phyloP scores from a whole-genome alignment of 2,888 invertebrate genomes.

The Argynnis bischoffii region DNA sequence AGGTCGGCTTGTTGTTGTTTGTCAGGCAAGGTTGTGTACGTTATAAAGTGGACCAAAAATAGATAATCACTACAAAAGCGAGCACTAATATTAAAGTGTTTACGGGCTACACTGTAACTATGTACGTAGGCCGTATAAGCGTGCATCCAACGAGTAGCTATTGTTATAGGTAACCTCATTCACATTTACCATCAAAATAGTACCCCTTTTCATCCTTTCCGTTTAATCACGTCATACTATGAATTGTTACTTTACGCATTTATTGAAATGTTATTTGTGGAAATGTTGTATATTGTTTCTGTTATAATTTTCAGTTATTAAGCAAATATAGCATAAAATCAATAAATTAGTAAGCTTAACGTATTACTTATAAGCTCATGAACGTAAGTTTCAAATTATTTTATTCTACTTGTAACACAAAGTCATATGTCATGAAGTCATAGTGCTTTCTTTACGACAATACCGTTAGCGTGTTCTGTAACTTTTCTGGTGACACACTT shows the following conservation, averaged over 20 bases:
- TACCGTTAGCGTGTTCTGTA: no score
- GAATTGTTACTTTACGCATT: neutral
- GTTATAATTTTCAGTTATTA: no score
- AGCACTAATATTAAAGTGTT: constrained; percentile 17
- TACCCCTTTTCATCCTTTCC: constrained; percentile 17
- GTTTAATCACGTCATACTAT: constrained; percentile 19
- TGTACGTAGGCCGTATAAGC: constrained; percentile 22
- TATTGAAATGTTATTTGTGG: no score
- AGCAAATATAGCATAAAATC: no score
- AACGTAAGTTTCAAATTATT: no score
- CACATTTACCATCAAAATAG: constrained; percentile 20
- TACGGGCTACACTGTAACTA: constrained; percentile 4
- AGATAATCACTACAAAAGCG: constrained; percentile 27
- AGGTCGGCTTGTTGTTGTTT: constrained; percentile 12
- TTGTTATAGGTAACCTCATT: constrained; percentile 31
- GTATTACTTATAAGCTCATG: no score
- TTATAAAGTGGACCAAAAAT: constrained; percentile 21
- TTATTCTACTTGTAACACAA: no score
- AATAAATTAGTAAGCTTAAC: no score
- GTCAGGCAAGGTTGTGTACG: constrained; percentile 14
- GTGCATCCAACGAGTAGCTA: constrained; percentile 23
- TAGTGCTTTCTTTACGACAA: no score
- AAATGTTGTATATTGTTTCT: no score
- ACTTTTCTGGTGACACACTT: no score
- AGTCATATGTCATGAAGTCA: no score